phyloP scores from a whole-genome alignment of 1,140 invertebrate genomes.

The Hydropsyche tenuis region DNA sequence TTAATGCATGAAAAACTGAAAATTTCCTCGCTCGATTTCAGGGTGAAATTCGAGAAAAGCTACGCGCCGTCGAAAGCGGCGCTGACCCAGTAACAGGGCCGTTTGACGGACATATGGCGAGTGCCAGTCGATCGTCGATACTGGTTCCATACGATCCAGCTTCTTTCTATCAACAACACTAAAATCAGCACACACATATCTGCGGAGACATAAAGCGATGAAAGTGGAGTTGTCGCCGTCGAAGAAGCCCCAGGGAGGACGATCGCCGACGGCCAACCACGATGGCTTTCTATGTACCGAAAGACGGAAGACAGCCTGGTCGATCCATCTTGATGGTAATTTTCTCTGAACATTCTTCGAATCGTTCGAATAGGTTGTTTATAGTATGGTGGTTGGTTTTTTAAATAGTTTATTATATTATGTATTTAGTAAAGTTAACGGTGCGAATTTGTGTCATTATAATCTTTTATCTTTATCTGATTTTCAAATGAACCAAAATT shows the following conservation, averaged over 20 bases:
- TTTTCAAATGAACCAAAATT: no score
- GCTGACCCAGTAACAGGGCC: slow-evolving; percentile 31
- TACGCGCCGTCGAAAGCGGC: slow-evolving; percentile 23
- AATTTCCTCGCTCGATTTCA: neutral
- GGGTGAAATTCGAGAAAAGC: slow-evolving; percentile 4
- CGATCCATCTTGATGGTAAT: neutral
- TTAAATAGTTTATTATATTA: no score
- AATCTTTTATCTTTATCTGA: no score
- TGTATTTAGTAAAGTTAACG: no score
- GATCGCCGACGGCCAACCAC: no score
- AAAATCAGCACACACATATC: no score
- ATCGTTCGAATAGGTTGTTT: no score
- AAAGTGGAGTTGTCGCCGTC: slow-evolving; percentile 4
- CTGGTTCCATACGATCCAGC: slow-evolving; percentile 6
- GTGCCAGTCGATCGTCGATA: slow-evolving; percentile 16
- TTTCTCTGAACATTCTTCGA: neutral
- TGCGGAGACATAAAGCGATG: neutral
- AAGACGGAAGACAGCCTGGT: neutral
- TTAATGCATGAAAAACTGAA: neutral
- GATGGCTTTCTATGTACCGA: neutral
- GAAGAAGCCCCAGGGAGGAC: slow-evolving; percentile 1
- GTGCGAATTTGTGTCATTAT: no score
- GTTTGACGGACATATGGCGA: slow-evolving; percentile 26
- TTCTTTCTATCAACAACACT: neutral
- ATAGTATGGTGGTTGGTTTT: no score